These are phyloP conservation scores for Cryptocephalus moraei DNA, from an alignment of 2,888 invertebrate species.

Conservation along the genomic window DNA sequence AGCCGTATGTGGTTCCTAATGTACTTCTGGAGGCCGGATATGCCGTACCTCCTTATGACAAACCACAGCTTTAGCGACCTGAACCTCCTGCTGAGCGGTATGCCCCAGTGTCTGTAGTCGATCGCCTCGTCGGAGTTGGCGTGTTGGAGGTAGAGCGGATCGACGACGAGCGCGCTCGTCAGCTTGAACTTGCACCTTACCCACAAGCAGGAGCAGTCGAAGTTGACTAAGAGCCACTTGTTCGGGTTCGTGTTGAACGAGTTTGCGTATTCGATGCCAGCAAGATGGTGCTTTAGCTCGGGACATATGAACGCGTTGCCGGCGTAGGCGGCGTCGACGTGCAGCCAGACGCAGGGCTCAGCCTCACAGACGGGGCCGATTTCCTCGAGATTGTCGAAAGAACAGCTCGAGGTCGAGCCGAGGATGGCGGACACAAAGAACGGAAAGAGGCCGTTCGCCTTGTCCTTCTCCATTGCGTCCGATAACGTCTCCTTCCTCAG, in stretches of 20 bases:
- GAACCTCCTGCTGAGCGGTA: conserved; percentile 75
- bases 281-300: conserved; percentile 58
- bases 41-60: conserved; percentile 70
- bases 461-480: conserved; percentile 60
- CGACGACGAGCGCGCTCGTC: conserved; percentile 75
- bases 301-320: conserved; percentile 81
- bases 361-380: conserved; percentile 61
- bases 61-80: conserved; percentile 84
- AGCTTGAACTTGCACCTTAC: conserved; percentile 64
- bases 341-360: conserved; percentile 65
- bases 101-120: conserved; percentile 76
- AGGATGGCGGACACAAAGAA: conserved; percentile 76
- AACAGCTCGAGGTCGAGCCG: conserved; percentile 75
- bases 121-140: conserved; percentile 62
- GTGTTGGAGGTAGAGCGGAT: conserved; percentile 77
- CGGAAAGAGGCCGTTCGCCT: conserved; percentile 63
- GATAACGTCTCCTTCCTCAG: conserved; percentile 53
- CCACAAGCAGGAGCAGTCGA: conserved; percentile 82
- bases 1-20: conserved; percentile 72
- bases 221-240: conserved; percentile 77
- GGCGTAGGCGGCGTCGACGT: conserved; percentile 82
- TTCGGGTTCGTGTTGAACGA: conserved; percentile 85
- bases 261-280: conserved; percentile 64
- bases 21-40: conserved; percentile 70
- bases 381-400: conserved; percentile 72